Evolutionary conservation across 1,140 invertebrate genomes (phyloP), one percentile per base, ranked within the genome.

Genomic region (Bursaphelenchus mucronatus): DNA sequence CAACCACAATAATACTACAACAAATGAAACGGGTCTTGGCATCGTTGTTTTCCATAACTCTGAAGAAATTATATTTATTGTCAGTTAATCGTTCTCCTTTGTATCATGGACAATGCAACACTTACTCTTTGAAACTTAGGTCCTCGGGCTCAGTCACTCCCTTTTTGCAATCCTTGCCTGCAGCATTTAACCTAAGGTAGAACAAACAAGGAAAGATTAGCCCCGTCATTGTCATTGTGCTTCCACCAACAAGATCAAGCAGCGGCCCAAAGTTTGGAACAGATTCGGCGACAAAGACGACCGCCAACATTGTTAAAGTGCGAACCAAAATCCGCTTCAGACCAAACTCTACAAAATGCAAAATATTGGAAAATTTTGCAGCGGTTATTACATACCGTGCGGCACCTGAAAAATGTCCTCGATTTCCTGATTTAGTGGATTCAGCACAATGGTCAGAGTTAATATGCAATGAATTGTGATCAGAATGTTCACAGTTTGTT

Each of bases 191-290:
- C 50, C 66, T 71, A 11, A 73, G 49, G 53, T 76, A 80, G 59
- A 79, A 79, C 4, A 81, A 53, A 21, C 67, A 66, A 9, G 83
- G 83, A 21, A 80, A 76, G 21, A 84, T 72, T 44, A 82, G 76
- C 3, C 75, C 76, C 19, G 81, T 72, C n/a, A 83, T 63, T 8
- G 90, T 90, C 0, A 90, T 88, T 0, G 89, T 91, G 0, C 92
- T 86, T 0, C 89, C 89, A 13, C 91, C 91, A 5, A 94, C 87
- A 2, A 94, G 82, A 39, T 90, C 87, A 86, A 94, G 89, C 0
- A 94, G 87, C 15, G 91, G 84, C 66, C 92, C 90, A 78, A 94
- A 94, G 68, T 88, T 85, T 0, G 92, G 91, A 0, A 94, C 86
- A 3, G 88, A 86, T 82, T 91, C 89, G 0, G 88, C 90, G 8